These are phyloP conservation scores for Scotopteryx bipunctaria DNA, from an alignment of 2,888 invertebrate genomes.

Conservation along the genomic window DNA sequence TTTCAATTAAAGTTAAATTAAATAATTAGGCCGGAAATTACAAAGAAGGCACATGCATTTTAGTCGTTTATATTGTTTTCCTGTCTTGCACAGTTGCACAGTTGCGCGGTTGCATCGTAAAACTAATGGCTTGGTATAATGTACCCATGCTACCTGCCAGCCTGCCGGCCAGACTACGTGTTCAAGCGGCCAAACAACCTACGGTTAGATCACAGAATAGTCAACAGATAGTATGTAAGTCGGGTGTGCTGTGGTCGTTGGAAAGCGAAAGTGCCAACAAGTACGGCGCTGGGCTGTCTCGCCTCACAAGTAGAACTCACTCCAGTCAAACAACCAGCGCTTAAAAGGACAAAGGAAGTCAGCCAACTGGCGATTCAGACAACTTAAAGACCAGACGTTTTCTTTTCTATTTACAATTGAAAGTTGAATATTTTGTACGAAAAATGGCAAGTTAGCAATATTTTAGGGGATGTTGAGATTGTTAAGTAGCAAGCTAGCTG, in stretches of 20 bases:
- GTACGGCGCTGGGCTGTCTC: constrained; percentile 41
- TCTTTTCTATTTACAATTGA: constrained; percentile 11
- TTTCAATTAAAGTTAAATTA: constrained; percentile 21
- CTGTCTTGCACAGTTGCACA: constrained; percentile 37
- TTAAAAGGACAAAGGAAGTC: constrained; percentile 60
- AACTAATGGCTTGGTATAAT: constrained; percentile 38
- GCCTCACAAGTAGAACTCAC: constrained; percentile 35
- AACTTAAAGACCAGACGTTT: constrained; percentile 18
- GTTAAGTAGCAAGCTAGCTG: constrained; percentile 20
- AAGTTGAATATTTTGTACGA: constrained; percentile 6
- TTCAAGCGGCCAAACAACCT: constrained; percentile 31
- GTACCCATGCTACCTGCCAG: constrained; percentile 32
- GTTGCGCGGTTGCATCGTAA: constrained; percentile 40
- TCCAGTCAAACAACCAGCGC: constrained; percentile 42
- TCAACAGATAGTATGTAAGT: constrained; percentile 7
- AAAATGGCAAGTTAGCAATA: constrained; percentile 3
- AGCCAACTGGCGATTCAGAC: constrained; percentile 36
- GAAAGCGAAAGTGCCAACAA: constrained; percentile 75
- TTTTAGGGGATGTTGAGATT: not conserved
- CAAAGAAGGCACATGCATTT: constrained; percentile 31
- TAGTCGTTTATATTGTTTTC: constrained; percentile 36
- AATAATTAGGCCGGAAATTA: constrained; percentile 24
- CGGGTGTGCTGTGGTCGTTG: constrained; percentile 45
- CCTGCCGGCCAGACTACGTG: constrained; percentile 27
- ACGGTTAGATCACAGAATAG: constrained; percentile 19